These are phyloP conservation scores for Aricia agestis DNA, from an alignment of 1,140 invertebrate species.

Conservation along the genomic window DNA sequence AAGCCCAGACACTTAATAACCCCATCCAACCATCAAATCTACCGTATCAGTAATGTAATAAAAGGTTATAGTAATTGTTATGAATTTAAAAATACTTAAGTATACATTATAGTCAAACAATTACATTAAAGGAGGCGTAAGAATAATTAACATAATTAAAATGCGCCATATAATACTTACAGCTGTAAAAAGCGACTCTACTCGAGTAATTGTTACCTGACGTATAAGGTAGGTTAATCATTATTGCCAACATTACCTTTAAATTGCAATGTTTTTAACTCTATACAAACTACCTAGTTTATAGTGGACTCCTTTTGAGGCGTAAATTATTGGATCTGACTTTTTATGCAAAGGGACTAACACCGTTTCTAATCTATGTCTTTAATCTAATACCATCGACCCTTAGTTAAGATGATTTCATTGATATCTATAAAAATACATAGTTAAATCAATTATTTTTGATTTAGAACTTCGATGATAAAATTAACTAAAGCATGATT, in stretches of 20 bases:
- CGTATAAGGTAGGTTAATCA: slow-evolving; percentile 2
- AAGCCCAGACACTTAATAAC: too few relatives aligned
- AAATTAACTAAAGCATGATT: too few relatives aligned
- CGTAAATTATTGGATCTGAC: not conserved
- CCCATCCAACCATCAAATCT: too few relatives aligned
- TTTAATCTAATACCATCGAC: too few relatives aligned
- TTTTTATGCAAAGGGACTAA: not conserved
- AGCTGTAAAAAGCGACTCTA: not conserved
- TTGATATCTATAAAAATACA: too few relatives aligned
- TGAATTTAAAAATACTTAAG: not conserved
- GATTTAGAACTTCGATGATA: too few relatives aligned
- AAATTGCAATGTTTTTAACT: slow-evolving; percentile 6
- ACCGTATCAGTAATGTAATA: not conserved
- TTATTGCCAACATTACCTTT: not conserved
- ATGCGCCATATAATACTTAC: not conserved
- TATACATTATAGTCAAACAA: not conserved
- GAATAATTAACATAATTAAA: slow-evolving; percentile 7
- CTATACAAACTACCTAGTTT: not conserved
- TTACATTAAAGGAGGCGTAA: not conserved
- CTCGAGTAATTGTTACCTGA: slow-evolving; percentile 1
- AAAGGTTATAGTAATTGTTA: not conserved
- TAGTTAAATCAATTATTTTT: too few relatives aligned
- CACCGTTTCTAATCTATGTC: too few relatives aligned
- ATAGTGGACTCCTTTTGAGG: not conserved
- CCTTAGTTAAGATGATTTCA: too few relatives aligned